Evolutionary conservation across 2,888 invertebrate species (phyloP), one percentile per base, ranked within the genome.

Genomic region (Troilus luridus): DNA sequence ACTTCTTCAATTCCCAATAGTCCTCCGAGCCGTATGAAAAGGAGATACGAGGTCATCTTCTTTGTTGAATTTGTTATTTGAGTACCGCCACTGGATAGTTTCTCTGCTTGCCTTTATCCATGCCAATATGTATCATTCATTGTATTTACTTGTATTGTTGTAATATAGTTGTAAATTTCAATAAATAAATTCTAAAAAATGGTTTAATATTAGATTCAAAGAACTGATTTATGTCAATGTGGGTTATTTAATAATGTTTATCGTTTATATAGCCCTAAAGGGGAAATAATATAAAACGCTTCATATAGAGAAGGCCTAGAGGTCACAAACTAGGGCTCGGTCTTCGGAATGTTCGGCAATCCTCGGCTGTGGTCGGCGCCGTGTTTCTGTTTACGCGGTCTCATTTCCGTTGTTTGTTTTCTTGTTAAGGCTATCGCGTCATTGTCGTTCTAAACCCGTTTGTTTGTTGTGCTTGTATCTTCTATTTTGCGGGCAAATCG

Each of bases 361-460:
- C n/a, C 0, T 85, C 85, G 85, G 85, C 58, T 85, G 5, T 85
- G 54, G 85, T 85, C 85, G 85, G 85, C 85, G 85, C 85, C 85
- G 85, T 85, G 85, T 85, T 85, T 85, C 85, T 85, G 85, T 85
- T 85, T 85, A 85, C 85, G 21, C 85, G 56, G 56, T 85, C 85
- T 85, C 85, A 58, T 54, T 85, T 77, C 72, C 72, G 85, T 85
- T 85, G 85, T 85, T 85, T 85, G 85, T 85, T 85, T 77, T 85
- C 56, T 56, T 56, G 54, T 85, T 85, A 85, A 19, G 56, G 85
- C n/a, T 19, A 85, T 85, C 85, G 14, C 85, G 56, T 81, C 85
- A 85, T 85, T 58, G 85, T 58, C 56, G 85, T 56, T 10, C n/a
- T 56, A 6, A 56, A 85, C n/a, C 85, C 54, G 11, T 85, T 58